phyloP scores from a whole-genome alignment of 2,113 vertebrate genomes.

The Charadrius vociferus region DNA sequence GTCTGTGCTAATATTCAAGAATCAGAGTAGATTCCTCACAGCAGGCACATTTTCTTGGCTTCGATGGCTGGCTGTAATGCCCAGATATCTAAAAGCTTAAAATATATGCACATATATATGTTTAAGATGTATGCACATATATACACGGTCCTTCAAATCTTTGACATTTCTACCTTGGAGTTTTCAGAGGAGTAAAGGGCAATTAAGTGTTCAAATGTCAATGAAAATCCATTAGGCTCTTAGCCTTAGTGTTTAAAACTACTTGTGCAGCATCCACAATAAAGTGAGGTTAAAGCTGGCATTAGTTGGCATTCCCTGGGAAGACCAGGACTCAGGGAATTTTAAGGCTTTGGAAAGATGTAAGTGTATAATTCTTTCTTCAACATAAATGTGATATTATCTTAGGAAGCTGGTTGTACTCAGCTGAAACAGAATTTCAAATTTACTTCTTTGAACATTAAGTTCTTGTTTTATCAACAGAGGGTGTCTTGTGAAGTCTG shows the following conservation, averaged over 20 bases:
- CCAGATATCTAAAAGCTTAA: neutral
- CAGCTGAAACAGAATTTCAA: neutral
- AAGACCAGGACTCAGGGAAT: neutral
- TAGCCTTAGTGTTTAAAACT: neutral
- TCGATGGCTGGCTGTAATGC: neutral
- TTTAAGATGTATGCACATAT: neutral
- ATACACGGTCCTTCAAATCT: neutral
- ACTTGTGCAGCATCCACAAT: neutral
- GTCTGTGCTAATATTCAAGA: neutral
- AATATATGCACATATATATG: neutral
- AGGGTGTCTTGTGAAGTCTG: neutral
- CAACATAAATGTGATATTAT: neutral
- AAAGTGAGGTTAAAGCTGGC: neutral
- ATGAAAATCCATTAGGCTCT: neutral
- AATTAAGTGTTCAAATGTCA: neutral
- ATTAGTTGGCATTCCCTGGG: neutral
- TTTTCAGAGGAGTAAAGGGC: neutral
- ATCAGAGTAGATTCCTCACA: neutral
- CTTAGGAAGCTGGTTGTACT: neutral
- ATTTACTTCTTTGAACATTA: neutral
- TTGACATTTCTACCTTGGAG: neutral
- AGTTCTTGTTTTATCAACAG: neutral
- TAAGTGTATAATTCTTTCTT: neutral
- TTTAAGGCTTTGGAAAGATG: neutral
- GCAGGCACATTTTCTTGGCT: neutral